Percentiles rank a stretch among this genome's conserved stretches.
These are phyloP conservation scores for Channallabes apus DNA, from an alignment of 2,797 vertebrate genomes.

Conservation along the genomic window DNA sequence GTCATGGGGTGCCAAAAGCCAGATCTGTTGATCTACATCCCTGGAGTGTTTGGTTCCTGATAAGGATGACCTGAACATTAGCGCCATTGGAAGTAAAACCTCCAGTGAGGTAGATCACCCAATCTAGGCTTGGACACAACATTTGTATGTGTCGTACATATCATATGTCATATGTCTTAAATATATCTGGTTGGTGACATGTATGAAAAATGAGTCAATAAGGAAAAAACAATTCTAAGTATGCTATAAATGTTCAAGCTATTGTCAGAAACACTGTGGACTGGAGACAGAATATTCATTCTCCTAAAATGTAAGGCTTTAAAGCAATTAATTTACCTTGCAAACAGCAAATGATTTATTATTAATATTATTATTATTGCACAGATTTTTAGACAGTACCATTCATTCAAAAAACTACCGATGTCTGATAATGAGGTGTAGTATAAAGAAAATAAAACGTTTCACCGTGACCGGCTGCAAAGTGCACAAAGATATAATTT, in stretches of 20 bases:
- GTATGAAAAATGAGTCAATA: not conserved
- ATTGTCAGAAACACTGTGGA: constrained; percentile 46
- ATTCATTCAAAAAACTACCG: constrained; percentile 65
- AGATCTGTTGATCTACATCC: not conserved
- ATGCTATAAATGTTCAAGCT: constrained; percentile 58
- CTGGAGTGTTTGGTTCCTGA: not conserved
- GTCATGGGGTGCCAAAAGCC: not conserved
- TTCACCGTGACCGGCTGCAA: no score
- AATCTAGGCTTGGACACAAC: not conserved
- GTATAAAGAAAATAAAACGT: constrained; percentile 57
- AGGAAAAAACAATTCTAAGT: constrained; percentile 1
- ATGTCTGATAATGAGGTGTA: constrained; percentile 67
- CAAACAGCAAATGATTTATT: constrained; percentile 56
- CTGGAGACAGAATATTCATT: constrained; percentile 41
- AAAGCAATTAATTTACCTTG: constrained; percentile 47
- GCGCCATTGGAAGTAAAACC: not conserved
- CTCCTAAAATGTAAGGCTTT: constrained; percentile 11
- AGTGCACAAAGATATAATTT: no score
- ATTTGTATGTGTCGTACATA: not conserved
- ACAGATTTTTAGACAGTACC: constrained; percentile 68
- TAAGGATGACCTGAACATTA: constrained; percentile 1
- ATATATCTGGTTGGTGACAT: not conserved
- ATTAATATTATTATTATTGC: constrained; percentile 70
- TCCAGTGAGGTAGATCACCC: not conserved
- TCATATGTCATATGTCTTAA: not conserved